Percentiles rank a stretch among this genome's conserved stretches.
Conservation (phyloP, 2,113 vertebrate species). For the Setophaga kirtlandii region DNA sequence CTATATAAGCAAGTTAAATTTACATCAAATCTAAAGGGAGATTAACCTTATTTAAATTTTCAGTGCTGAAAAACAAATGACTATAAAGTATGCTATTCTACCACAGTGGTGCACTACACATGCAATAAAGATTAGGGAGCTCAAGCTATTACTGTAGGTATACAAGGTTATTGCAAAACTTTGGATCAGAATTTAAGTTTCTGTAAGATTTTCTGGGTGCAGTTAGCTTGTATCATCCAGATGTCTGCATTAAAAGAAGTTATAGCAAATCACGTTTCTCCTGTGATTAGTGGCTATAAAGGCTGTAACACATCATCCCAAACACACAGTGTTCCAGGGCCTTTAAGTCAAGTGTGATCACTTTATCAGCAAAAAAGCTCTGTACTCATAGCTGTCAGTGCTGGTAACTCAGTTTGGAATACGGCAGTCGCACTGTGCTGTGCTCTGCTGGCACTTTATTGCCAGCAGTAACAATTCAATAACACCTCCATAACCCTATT, state of each 20-base stretch:
- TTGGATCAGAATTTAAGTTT: neutral
- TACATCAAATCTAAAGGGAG: neutral
- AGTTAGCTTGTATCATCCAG: neutral
- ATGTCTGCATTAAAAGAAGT: neutral
- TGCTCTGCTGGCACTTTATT: constrained; percentile 30
- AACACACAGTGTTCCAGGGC: neutral
- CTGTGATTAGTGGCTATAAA: neutral
- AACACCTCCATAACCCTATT: constrained; percentile 26
- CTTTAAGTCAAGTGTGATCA: constrained; percentile 32
- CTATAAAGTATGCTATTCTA: neutral
- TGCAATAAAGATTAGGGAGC: neutral
- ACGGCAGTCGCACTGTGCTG: neutral
- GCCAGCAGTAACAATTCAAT: constrained; percentile 43
- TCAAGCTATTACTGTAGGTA: neutral
- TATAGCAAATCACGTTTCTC: neutral
- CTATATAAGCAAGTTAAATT: constrained; percentile 7
- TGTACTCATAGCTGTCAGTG: neutral
- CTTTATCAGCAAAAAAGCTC: neutral
- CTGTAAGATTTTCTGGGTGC: neutral
- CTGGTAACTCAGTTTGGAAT: constrained; percentile 35
- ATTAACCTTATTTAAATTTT: constrained; percentile 13
- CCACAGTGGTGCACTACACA: neutral
- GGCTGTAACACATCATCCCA: neutral
- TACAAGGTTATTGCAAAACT: neutral
- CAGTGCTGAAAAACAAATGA: neutral